Conservation (phyloP, 2,113 vertebrate genomes). For the Echinops telfairi region DNA sequence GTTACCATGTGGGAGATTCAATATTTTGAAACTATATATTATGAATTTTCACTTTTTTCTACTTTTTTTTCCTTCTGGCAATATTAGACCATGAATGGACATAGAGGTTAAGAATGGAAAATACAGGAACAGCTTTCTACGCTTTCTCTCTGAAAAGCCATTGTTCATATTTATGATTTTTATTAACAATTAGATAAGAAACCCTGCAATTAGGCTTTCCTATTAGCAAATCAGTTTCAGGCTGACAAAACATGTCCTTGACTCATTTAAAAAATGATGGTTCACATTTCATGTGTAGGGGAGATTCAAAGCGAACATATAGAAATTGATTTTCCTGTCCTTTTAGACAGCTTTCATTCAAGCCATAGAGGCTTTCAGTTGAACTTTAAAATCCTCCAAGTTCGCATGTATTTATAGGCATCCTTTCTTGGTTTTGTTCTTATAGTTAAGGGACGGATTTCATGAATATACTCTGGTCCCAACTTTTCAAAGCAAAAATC, state of each 20-base stretch:
- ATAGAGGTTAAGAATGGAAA: constrained; percentile 16
- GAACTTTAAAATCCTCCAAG: constrained; percentile 56
- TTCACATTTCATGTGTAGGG: constrained; percentile 62
- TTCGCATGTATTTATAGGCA: constrained; percentile 81
- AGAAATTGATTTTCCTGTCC: constrained; percentile 73
- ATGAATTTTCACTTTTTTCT: constrained; percentile 16
- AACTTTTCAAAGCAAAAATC: constrained; percentile 79
- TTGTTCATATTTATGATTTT: constrained; percentile 58
- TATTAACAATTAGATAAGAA: constrained; percentile 61
- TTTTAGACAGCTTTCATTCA: constrained; percentile 79
- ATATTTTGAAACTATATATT: constrained; percentile 51
- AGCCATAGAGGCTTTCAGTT: constrained; percentile 71
- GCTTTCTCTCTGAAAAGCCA: constrained; percentile 56
- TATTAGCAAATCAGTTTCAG: constrained; percentile 57
- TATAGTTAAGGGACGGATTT: constrained; percentile 81
- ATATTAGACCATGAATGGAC: constrained; percentile 46
- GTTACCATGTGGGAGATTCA: constrained; percentile 52
- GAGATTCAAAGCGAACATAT: constrained; percentile 66
- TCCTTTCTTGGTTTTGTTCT: constrained; percentile 77
- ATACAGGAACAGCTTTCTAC: not conserved
- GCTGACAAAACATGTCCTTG: constrained; percentile 41
- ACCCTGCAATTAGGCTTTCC: not conserved
- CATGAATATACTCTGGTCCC: constrained; percentile 81
- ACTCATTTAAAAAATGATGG: constrained; percentile 50
- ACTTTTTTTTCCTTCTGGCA: constrained; percentile 10